phyloP scores from a whole-genome alignment of 2,113 vertebrate species.

The Callionymus lyra region DNA sequence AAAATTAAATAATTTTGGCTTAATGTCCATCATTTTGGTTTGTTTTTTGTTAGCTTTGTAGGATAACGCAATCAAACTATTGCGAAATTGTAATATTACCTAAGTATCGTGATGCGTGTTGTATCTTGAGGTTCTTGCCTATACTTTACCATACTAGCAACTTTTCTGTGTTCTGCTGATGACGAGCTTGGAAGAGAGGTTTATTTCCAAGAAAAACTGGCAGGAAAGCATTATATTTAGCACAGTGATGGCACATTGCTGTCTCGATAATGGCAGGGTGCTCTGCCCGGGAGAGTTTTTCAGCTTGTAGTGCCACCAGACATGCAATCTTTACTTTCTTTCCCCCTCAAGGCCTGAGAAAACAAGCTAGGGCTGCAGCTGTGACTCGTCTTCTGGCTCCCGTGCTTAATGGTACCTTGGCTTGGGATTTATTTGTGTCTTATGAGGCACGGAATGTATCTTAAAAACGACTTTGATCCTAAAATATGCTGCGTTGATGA shows the following conservation, averaged over 20 bases:
- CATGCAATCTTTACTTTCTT: slow-evolving; percentile 22
- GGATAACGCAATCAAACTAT: no score
- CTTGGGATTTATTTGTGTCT: slow-evolving; percentile 16
- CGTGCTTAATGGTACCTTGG: slow-evolving; percentile 10
- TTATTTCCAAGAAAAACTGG: slow-evolving; percentile 30
- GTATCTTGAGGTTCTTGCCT: no score
- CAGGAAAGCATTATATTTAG: slow-evolving; percentile 24
- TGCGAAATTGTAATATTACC: no score
- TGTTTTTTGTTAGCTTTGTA: no score
- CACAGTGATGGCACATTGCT: slow-evolving; percentile 20
- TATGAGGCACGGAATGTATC: slow-evolving; percentile 12
- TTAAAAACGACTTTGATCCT: slow-evolving; percentile 29
- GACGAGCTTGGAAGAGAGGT: slow-evolving; percentile 23
- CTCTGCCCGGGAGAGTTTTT: slow-evolving; percentile 31
- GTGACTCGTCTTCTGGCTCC: slow-evolving; percentile 4
- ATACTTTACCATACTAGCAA: no score
- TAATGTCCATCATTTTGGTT: no score
- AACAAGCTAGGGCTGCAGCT: slow-evolving; percentile 23
- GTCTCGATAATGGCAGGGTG: slow-evolving; percentile 25
- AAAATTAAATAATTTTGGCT: no score
- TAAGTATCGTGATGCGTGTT: no score
- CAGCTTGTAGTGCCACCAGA: slow-evolving; percentile 29
- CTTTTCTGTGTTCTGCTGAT: slow-evolving; percentile 10
- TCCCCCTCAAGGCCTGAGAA: slow-evolving; percentile 15
- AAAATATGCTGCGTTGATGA: slow-evolving; percentile 34